Evolutionary conservation across 2,113 vertebrate genomes (phyloP).

Genomic region (Pogonocichla stellata): DNA sequence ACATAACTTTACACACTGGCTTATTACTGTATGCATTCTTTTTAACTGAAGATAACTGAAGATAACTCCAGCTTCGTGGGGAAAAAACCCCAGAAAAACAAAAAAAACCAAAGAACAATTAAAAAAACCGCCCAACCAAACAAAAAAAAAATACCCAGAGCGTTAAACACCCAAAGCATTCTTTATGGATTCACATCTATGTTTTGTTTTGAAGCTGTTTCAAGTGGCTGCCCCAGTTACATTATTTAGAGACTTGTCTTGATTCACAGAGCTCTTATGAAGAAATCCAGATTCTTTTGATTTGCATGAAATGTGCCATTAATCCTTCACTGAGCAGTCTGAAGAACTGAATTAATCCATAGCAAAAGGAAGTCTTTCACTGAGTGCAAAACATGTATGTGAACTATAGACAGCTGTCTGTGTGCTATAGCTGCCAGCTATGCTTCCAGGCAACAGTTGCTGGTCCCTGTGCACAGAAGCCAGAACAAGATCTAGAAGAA

Average conservation of each 20-base stretch:
- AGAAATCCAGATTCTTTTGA: background rate
- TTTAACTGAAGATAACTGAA: background rate
- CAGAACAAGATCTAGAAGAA: background rate
- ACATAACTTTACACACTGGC: background rate
- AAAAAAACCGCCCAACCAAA: too few relatives aligned
- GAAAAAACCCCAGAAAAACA: fast-evolving
- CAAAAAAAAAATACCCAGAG: background rate
- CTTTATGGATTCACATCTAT: background rate
- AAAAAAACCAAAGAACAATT: too few relatives aligned
- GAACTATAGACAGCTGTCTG: too few relatives aligned
- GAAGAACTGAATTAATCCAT: background rate
- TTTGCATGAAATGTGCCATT: background rate
- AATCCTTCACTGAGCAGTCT: background rate
- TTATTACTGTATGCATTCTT: background rate
- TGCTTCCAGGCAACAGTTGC: background rate
- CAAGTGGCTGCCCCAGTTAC: background rate
- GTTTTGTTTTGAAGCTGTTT: background rate
- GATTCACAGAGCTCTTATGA: background rate
- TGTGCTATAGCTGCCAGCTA: background rate
- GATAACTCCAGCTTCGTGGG: background rate
- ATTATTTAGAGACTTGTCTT: background rate
- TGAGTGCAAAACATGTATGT: background rate
- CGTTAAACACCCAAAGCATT: background rate
- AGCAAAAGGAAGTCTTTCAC: background rate
- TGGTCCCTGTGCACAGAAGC: background rate